phyloP scores from a whole-genome alignment of 1,140 invertebrate species.

The Phymorhynchus buccinoides region DNA sequence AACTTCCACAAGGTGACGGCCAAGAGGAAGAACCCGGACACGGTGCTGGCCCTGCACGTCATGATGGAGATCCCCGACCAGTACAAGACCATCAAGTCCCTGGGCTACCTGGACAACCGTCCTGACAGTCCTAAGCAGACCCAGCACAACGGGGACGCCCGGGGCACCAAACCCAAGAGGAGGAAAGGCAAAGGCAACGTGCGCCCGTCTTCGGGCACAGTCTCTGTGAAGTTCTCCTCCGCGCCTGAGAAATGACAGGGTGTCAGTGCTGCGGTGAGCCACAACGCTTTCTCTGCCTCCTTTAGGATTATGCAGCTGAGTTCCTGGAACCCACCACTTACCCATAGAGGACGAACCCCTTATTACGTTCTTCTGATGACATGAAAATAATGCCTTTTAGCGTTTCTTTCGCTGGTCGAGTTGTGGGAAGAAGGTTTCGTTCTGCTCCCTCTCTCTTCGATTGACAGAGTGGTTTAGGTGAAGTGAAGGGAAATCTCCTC shows the following conservation, averaged over 20 bases:
- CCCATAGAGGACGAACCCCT: no score
- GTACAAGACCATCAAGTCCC: slow-evolving; percentile 75
- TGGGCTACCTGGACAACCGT: slow-evolving; percentile 56
- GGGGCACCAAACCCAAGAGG: neutral
- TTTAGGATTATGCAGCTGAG: slow-evolving; percentile 11
- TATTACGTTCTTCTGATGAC: no score
- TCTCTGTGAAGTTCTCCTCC: neutral
- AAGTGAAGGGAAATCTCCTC: no score
- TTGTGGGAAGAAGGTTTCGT: no score
- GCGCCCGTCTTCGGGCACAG: neutral
- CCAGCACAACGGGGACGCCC: neutral
- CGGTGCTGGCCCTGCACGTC: slow-evolving; percentile 74
- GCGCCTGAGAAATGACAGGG: neutral
- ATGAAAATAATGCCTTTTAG: no score
- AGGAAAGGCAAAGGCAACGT: neutral
- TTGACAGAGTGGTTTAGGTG: no score
- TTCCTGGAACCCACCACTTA: no score
- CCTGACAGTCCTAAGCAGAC: neutral
- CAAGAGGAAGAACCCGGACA: slow-evolving; percentile 72
- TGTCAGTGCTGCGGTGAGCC: neutral
- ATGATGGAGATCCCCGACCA: slow-evolving; percentile 77
- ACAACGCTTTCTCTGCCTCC: neutral
- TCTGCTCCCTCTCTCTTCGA: no score
- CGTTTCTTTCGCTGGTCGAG: no score
- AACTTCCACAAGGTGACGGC: slow-evolving; percentile 74